Base-by-base conservation (phyloP, 2,797 vertebrate genomes). In the Pipistrellus pygmaeus region DNA sequence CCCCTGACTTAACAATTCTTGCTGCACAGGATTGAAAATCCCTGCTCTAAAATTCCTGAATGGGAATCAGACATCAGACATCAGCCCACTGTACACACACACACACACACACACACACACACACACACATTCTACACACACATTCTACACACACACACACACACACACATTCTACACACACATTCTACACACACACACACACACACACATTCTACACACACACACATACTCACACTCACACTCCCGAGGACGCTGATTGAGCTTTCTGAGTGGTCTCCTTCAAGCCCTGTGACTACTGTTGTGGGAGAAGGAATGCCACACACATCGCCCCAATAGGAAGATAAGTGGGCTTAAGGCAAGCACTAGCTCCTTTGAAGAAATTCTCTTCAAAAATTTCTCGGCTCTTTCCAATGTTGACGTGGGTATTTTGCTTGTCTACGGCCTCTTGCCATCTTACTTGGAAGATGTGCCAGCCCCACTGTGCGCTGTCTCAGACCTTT, bases 301-400 rank as follows among this genome's bases (percentile, higher is more conserved):
- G 25, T 73, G 48, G 64, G 23, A 15, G 20, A 25, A 57, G 27
- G 21, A 25, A 44, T 69, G 71, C 53, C 32, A 35, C 14, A 15
- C 38, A 46, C 13, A 27, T 11, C 0, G 0, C 25, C 38, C 25
- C 27, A 2, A 0, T 12, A 48, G 46, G 69, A 38, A 8, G n/a
- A 38, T 8, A 17, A 60, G 6, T 3, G 8, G 38, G 10, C 75
- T 69, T 38, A 68, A 73, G 35, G 53, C 66, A 60, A 82, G 17
- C 14, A 25, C 48, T 23, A 46, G 38, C 23, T 53, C 53, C 68
- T 44, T 80, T 41, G 23, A 84, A 20, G 82, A 60, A 66, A 32
- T 27, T 13, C 51, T 87, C 51, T 2, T 53, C 80, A 35, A 32
- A 44, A 71, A 13, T 38, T 51, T 38, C 11, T 17, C 12, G 27